Conservation (phyloP, 2,888 invertebrate species). For the Busseola fusca region DNA sequence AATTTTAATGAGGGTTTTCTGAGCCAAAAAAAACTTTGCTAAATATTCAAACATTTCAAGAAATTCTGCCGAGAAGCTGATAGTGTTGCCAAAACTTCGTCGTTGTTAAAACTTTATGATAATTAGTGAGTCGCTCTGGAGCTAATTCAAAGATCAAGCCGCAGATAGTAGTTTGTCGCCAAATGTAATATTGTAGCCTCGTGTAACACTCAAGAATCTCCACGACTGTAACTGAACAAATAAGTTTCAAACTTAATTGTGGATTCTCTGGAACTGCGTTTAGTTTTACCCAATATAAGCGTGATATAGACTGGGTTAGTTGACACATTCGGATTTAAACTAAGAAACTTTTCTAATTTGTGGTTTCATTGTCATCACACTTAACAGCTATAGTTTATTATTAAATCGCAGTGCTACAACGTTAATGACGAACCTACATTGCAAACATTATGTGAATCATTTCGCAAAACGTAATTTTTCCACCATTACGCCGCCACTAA, state of each 20-base stretch:
- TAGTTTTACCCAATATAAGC: conserved; percentile 55
- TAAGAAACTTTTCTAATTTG: conserved; percentile 43
- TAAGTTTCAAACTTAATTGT: conserved; percentile 67
- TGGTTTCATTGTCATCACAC: conserved; percentile 12
- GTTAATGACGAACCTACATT: neutral
- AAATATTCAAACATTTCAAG: conserved; percentile 70
- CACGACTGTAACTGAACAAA: conserved; percentile 60
- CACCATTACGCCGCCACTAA: conserved; percentile 83
- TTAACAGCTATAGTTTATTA: conserved; percentile 4
- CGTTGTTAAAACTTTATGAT: conserved; percentile 81
- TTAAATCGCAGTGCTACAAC: neutral
- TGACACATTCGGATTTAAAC: conserved; percentile 36
- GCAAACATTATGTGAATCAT: conserved; percentile 61
- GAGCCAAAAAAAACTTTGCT: conserved; percentile 65
- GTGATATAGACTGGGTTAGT: conserved; percentile 27
- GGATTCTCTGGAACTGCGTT: conserved; percentile 53
- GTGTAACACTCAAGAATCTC: conserved; percentile 56
- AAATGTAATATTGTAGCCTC: conserved; percentile 61
- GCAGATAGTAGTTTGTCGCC: conserved; percentile 70
- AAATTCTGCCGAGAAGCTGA: conserved; percentile 71
- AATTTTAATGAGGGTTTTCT: conserved; percentile 48
- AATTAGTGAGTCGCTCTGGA: conserved; percentile 79
- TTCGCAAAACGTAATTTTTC: conserved; percentile 80
- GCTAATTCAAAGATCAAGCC: conserved; percentile 80
- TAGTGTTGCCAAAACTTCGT: conserved; percentile 79